Percentiles rank a stretch among this genome's conserved stretches.
Conservation (phyloP, 2,113 vertebrate genomes). For the Sciurus niger region DNA sequence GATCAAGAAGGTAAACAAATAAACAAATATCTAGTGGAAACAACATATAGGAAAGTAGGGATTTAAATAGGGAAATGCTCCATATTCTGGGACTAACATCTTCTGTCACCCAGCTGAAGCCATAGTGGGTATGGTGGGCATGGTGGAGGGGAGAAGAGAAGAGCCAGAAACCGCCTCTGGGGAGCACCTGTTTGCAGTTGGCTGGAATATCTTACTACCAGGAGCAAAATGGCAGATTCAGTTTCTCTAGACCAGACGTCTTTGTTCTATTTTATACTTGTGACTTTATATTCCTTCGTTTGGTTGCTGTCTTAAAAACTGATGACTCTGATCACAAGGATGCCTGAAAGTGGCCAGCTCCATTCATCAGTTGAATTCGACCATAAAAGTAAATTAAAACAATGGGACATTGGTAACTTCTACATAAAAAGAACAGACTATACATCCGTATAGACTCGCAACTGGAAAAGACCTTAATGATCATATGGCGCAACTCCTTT, state of each 20-base stretch:
- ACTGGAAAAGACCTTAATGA: not conserved
- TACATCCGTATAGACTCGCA: not conserved
- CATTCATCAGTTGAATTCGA: slow-evolving; percentile 54
- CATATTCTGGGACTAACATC: not conserved
- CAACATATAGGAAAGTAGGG: not conserved
- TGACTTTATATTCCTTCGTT: not conserved
- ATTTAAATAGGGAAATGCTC: not conserved
- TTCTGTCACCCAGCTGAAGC: not conserved
- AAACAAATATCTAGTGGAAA: not conserved
- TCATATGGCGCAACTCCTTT: not conserved
- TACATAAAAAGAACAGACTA: not conserved
- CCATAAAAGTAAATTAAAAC: slow-evolving; percentile 50
- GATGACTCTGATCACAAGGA: not conserved
- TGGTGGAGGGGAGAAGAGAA: not conserved
- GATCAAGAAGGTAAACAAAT: not conserved
- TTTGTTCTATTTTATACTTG: not conserved
- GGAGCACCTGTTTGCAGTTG: not conserved
- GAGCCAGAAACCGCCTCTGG: not conserved
- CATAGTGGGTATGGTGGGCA: not conserved
- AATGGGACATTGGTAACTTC: not conserved
- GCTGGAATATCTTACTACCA: not conserved
- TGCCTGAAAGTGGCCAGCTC: not conserved
- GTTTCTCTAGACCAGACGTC: not conserved
- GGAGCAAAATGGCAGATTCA: not conserved
- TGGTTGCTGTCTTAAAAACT: slow-evolving; percentile 51